These are phyloP conservation scores for Poecilus cupreus DNA, from an alignment of 2,888 invertebrate genomes.

Conservation along the genomic window DNA sequence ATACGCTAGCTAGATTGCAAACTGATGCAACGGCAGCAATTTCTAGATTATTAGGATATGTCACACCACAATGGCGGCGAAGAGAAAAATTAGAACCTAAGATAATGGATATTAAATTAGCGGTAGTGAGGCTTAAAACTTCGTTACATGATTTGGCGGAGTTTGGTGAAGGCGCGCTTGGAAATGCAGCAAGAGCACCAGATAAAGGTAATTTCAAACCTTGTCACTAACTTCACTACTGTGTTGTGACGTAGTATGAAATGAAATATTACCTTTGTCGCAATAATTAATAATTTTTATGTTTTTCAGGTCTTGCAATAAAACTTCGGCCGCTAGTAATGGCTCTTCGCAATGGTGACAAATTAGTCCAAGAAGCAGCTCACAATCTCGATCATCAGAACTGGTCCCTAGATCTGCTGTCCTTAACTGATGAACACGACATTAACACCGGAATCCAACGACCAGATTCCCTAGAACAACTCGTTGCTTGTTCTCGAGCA, in stretches of 20 bases:
- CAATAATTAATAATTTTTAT: not conserved
- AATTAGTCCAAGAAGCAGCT: constrained; percentile 85
- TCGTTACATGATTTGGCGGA: constrained; percentile 91
- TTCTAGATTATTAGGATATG: constrained; percentile 85
- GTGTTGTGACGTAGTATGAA: not conserved
- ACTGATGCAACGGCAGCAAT: constrained; percentile 89
- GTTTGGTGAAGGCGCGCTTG: constrained; percentile 91
- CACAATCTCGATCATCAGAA: constrained; percentile 84
- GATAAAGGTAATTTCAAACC: constrained; percentile 82
- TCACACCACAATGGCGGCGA: constrained; percentile 87
- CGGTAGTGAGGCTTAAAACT: constrained; percentile 85
- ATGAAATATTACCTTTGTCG: too few relatives aligned
- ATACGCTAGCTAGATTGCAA: constrained; percentile 83
- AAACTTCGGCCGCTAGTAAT: constrained; percentile 87
- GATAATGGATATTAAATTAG: constrained; percentile 88
- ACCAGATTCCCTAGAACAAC: constrained; percentile 89
- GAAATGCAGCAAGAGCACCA: constrained; percentile 88
- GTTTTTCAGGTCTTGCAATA: constrained; percentile 75
- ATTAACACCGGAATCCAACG: constrained; percentile 73
- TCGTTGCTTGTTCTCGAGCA: constrained; percentile 90
- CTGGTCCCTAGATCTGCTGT: constrained; percentile 84
- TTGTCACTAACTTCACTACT: too few relatives aligned
- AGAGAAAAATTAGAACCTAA: constrained; percentile 86
- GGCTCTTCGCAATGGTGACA: constrained; percentile 86
- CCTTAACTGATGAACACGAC: constrained; percentile 65